Evolutionary conservation across 2,888 invertebrate species (phyloP), one percentile per base, ranked within the genome.

Genomic region (Pristionchus maxplancki): DNA sequence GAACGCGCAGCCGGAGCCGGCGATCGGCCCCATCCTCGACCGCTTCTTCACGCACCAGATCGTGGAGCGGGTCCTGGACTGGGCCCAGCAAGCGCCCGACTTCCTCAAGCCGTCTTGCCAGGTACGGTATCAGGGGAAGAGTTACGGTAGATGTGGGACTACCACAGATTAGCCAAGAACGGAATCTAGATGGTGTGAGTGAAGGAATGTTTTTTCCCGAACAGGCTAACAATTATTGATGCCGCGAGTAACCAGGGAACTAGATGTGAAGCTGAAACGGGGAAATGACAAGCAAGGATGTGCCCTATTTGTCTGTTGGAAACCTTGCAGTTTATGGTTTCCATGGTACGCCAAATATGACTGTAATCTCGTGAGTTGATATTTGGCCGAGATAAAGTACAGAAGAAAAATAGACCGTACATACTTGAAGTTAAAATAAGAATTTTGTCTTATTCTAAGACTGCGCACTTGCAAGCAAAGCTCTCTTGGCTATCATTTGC

Each of bases 1-100:
- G 88, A 94, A 93, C 89, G 92, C 94, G 24, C 93, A 93, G 88
- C 93, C 93, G 13, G 93, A 93, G 88, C 92, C 94, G 9, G 89
- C 90, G 11, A 94, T 94, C 31, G 94, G 94, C 11, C 93, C 93
- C 28, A 93, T 94, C 81, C 89, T 94, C 85, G 94, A 94, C 84
- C 90, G 90, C 71, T 92, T 92, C 84, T 94, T 94, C 91, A 92
- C 92, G 6, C 91, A 93, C 64, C 92, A 92, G 64, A 92, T 94
- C 64, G 89, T 94, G 44, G 91, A 92, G 40, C 88, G 91, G 67
- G 89, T 93, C 28, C 40, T 93, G 84, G 90, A 92, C 81, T 94
- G 93, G 93, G 91, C 92, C 8, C 89, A 92, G 89, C 91, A 91
- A 62, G 86, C 92, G 17, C 91, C 93, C 8, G 89, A 90, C 17